phyloP scores from a whole-genome alignment of 2,888 invertebrate genomes.

The Eristalis pertinax region DNA sequence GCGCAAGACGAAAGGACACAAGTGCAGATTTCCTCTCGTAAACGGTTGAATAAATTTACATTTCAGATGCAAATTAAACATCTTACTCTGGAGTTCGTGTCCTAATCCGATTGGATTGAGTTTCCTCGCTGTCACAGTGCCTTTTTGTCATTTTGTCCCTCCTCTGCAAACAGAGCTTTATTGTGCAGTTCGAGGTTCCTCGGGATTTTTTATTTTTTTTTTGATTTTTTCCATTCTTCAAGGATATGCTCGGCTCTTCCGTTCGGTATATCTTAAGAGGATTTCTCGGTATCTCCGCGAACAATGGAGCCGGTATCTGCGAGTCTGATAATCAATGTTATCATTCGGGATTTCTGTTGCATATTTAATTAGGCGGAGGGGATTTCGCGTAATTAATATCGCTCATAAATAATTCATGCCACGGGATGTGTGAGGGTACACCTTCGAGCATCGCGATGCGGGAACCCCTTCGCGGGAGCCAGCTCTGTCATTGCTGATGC shows the following conservation, averaged over 20 bases:
- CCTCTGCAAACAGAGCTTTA: slow-evolving; percentile 20
- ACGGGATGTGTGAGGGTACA: not conserved
- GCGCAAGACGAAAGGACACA: slow-evolving; percentile 49
- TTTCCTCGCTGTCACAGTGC: slow-evolving; percentile 57
- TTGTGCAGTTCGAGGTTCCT: slow-evolving; percentile 40
- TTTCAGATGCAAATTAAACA: slow-evolving; percentile 72
- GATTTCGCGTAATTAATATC: slow-evolving; percentile 61
- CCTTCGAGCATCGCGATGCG: not conserved
- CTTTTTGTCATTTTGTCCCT: slow-evolving; percentile 20
- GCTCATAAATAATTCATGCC: slow-evolving; percentile 56
- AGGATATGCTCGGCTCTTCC: slow-evolving; percentile 4
- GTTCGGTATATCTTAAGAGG: slow-evolving; percentile 43
- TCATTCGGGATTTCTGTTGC: slow-evolving; percentile 46
- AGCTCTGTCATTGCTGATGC: not conserved
- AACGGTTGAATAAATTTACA: slow-evolving; percentile 71
- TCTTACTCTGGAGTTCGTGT: slow-evolving; percentile 70
- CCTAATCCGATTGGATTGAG: slow-evolving; percentile 70
- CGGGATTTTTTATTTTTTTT: slow-evolving; percentile 1
- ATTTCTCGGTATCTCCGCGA: slow-evolving; percentile 11
- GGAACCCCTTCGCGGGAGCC: not conserved
- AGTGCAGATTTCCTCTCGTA: slow-evolving; percentile 59
- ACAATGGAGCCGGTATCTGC: slow-evolving; percentile 35
- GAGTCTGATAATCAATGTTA: slow-evolving; percentile 55
- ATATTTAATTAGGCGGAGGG: slow-evolving; percentile 50
- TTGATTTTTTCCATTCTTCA: slow-evolving; percentile 11